Evolutionary conservation across 1,140 invertebrate species (phyloP), one percentile per base, ranked within the genome.

Genomic region (Drosophila busckii): DNA sequence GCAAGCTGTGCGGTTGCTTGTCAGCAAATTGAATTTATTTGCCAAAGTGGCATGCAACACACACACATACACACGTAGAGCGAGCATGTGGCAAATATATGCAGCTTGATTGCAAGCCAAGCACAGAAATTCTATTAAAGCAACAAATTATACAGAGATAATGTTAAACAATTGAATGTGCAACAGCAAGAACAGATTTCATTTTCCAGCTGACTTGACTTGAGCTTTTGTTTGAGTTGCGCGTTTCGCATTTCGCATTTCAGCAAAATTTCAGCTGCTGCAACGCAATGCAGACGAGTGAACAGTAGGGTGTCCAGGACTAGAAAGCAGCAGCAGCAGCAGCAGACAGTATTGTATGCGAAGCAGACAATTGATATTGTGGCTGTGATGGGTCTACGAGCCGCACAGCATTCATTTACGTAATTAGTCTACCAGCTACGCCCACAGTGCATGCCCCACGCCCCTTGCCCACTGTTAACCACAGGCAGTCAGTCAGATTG

Each of bases 181-280:
- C 17, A 15, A 53, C 32, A 59, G 23, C 42, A 55, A 46, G 68
- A 75, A 52, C 67, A 75, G 46, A 53, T 55, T 73, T 76, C 70
- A 75, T 76, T 73, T 78, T 78, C 68, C 71, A 73, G 68, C 73
- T 66, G 67, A 78, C 58, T 78, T 50, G 67, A 78, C 63, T 29
- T 60, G 73, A 78, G 68, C 42, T 32, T 38, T 37, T 50, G 37
- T 49, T 50, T 50, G 37, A 41, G 29, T 40, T 41, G 46, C 69
- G 70, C 54, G 49, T 69, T 75, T 75, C 70, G 68, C 54, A 45
- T 69, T 75, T 75, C 70, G 68, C 67, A 76, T 70, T 75, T 75
- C 70, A 75, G 70, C 70, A 75, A 56, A 75, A 65, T 69, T 75
- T 76, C 70, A 75, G 70, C n/a, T n/a, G n/a, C n/a, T 76, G 70